These are phyloP conservation scores for Melieria omissa DNA, from an alignment of 2,888 invertebrate genomes.

Conservation along the genomic window DNA sequence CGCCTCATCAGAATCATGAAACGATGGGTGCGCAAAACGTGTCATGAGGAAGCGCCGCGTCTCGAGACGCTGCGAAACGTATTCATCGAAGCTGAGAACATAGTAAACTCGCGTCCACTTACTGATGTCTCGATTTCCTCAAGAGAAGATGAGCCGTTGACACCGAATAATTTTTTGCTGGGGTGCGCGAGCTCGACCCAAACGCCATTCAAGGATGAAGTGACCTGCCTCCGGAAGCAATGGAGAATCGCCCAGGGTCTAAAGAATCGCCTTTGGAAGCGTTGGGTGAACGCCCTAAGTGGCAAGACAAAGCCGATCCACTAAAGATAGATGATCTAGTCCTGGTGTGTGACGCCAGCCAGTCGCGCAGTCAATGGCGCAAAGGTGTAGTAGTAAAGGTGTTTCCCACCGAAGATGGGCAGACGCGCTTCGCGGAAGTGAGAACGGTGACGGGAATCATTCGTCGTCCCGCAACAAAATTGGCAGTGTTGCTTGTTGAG, in stretches of 20 bases:
- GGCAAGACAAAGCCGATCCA: slow-evolving; percentile 26
- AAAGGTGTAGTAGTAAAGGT: no score
- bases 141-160: slow-evolving; percentile 36
- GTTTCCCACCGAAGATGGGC: no score
- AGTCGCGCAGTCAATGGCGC: slow-evolving; percentile 32
- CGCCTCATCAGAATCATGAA: slow-evolving; percentile 2
- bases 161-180: slow-evolving; percentile 40
- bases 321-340: slow-evolving; percentile 31
- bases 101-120: not conserved
- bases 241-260: slow-evolving; percentile 37
- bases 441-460: no score
- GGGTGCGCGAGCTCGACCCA: slow-evolving; percentile 29
- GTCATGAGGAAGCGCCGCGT: not conserved
- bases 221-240: slow-evolving; percentile 27
- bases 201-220: slow-evolving; percentile 17
- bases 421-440: no score
- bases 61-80: not conserved
- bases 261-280: slow-evolving; percentile 32
- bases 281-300: slow-evolving; percentile 33
- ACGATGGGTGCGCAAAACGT: not conserved
- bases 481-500: no score
- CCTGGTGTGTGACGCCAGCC: slow-evolving; percentile 1
- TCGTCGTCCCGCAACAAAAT: no score
- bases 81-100: slow-evolving; percentile 20
- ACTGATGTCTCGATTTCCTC: slow-evolving; percentile 36